A percentile compares a stretch with the other conserved stretches of the same genome.
phyloP scores from a whole-genome alignment of 2,888 invertebrate species.

The Troides aeacus region DNA sequence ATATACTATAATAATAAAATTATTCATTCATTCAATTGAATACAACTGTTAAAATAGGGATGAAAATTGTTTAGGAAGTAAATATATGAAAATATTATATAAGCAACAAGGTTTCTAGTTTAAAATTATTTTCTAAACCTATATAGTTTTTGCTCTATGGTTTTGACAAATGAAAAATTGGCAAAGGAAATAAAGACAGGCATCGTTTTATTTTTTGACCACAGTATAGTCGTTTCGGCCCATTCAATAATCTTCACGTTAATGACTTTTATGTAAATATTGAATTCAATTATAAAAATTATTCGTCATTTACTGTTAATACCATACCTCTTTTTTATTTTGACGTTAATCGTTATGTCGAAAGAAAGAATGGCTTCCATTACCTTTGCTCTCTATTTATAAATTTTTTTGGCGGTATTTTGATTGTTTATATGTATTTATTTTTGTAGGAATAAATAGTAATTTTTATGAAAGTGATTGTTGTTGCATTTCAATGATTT shows the following conservation, averaged over 20 bases:
- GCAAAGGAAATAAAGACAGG: conserved; percentile 21
- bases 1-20: too few species aligned
- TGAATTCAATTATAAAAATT: background rate
- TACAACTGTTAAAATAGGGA: too few species aligned
- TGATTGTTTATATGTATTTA: conserved; percentile 2
- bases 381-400: conserved; percentile 32
- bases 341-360: conserved; percentile 2
- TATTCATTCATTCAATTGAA: too few species aligned
- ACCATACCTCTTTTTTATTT: background rate
- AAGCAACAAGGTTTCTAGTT: too few species aligned
- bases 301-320: background rate
- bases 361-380: conserved; percentile 20
- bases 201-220: background rate
- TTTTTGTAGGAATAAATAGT: background rate
- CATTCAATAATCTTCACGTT: background rate
- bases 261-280: conserved; percentile 1
- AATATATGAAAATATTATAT: too few species aligned
- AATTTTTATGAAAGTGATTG: background rate
- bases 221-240: background rate
- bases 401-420: conserved; percentile 38
- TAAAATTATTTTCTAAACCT: too few species aligned
- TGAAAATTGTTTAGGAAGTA: too few species aligned
- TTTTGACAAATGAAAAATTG: conserved; percentile 14
- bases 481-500: background rate
- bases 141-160: conserved; percentile 5